These are phyloP conservation scores for Leptinotarsa defecta DNA, from an alignment of 1,140 invertebrate species.

Conservation along the genomic window DNA sequence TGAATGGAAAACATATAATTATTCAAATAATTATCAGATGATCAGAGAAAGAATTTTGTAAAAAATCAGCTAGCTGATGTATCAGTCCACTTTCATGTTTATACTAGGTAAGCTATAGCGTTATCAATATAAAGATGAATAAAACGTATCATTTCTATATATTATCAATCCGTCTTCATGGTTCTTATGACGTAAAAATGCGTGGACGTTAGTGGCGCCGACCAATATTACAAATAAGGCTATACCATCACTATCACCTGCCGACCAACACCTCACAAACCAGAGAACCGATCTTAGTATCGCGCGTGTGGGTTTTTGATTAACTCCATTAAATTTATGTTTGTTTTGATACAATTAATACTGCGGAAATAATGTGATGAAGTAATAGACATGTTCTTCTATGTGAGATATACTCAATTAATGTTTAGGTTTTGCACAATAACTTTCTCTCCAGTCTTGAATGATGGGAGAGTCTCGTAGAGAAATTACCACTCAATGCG, in stretches of 20 bases:
- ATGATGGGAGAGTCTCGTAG: too few relatives aligned
- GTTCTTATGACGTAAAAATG: conserved; percentile 6
- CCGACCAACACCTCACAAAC: background rate
- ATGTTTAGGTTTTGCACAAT: conserved; percentile 2
- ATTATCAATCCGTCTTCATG: too few relatives aligned
- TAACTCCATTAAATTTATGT: conserved; percentile 18
- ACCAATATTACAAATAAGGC: conserved; percentile 17
- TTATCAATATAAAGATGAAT: too few relatives aligned
- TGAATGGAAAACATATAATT: too few relatives aligned
- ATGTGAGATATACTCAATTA: background rate
- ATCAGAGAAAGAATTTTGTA: too few relatives aligned
- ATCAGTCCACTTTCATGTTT: too few relatives aligned
- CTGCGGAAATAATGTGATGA: conserved; percentile 9
- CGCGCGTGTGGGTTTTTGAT: conserved; percentile 15
- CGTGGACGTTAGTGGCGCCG: conserved; percentile 16
- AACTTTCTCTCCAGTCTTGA: conserved; percentile 6
- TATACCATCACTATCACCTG: conserved; percentile 7
- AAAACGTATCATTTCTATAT: too few relatives aligned
- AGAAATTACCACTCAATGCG: too few relatives aligned
- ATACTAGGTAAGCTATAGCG: too few relatives aligned
- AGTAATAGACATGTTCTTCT: conserved; percentile 1
- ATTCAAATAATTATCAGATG: too few relatives aligned
- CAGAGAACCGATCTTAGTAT: background rate
- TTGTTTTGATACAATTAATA: conserved; percentile 19
- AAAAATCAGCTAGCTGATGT: too few relatives aligned